Evolutionary conservation across 2,797 vertebrate species (phyloP), one percentile per base, ranked within the genome.

Genomic region (Sylvia borin): DNA sequence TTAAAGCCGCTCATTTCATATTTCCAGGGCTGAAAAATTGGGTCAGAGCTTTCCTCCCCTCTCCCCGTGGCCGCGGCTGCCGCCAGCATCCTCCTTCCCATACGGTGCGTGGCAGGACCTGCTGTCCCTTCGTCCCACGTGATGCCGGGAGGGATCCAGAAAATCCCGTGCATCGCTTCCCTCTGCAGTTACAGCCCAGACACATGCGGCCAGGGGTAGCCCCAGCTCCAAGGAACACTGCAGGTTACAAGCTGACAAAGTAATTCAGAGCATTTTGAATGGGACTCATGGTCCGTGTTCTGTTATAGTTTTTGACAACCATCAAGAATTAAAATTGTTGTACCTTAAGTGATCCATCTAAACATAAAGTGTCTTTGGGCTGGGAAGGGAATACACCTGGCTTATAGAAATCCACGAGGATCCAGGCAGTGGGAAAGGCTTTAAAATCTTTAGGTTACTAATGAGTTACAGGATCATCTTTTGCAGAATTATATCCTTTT

Each of bases 31-130:
- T 64, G 78, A 19, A 95, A 94, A 94, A 97, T 2, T 51, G 94
- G 97, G 97, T 96, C 96, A 95, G 96, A 94, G 96, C 94, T 42
- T 77, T 72, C 57, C 93, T 96, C 88, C 95, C 83, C n/a, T 64
- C 77, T 68, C 26, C 1, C 54, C 5, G 11, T 47, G 66, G 31
- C 75, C 34, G 9, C n/a, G 86, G 85, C 81, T 51, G 72, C 81
- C 9, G 53, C 71, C 48, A 51, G 50, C 83, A 34, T 11, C 32
- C 24, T 54, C 83, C 88, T n/a, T 11, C 85, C 70, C 77, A 36
- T 13, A 13, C 25, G 17, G 38, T 40, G 66, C 7, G 5, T 42
- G 85, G 87, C 68, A 24, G 57, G 92, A 81, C 66, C 73, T 80
- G 87, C 94, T 79, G 86, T 32, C 67, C 84, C 7, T 14, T 10